Conservation (phyloP, 1,140 invertebrate species). For the Meloidogyne chitwoodi region DNA sequence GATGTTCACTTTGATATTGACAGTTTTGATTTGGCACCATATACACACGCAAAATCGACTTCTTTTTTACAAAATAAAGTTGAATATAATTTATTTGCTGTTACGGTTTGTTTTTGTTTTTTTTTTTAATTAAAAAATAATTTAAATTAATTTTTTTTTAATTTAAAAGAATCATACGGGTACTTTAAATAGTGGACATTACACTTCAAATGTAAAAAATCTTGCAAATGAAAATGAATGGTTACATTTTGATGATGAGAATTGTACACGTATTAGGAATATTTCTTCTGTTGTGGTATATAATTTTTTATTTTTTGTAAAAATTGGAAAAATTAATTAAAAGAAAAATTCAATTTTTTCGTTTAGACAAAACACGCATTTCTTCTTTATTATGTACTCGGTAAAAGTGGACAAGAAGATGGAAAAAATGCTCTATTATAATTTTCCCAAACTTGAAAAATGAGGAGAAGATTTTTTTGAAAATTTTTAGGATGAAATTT, state of each 20-base stretch:
- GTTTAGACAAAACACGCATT: conserved; percentile 24
- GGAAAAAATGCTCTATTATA: neutral
- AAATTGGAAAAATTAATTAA: neutral
- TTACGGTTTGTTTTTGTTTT: conserved; percentile 18
- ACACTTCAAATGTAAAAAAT: conserved; percentile 26
- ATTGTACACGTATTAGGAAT: neutral
- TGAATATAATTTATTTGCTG: conserved; percentile 36
- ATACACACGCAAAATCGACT: conserved; percentile 31
- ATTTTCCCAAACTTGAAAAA: neutral
- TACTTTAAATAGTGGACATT: conserved; percentile 29
- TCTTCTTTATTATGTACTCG: conserved; percentile 21
- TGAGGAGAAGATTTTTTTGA: neutral
- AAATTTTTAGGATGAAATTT: neutral
- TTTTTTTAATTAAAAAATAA: neutral
- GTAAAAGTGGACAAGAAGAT: neutral
- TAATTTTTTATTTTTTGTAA: neutral
- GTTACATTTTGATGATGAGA: conserved; percentile 28
- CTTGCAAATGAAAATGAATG: conserved; percentile 14
- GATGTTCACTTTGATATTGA: conserved; percentile 28
- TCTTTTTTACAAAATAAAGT: neutral
- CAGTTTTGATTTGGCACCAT: conserved; percentile 21
- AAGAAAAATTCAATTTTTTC: too few relatives aligned
- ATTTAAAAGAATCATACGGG: conserved; percentile 26
- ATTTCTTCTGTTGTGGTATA: neutral
- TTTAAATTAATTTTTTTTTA: neutral